Evolutionary conservation across 2,888 invertebrate species (phyloP).

Genomic region (Norana najaformis): DNA sequence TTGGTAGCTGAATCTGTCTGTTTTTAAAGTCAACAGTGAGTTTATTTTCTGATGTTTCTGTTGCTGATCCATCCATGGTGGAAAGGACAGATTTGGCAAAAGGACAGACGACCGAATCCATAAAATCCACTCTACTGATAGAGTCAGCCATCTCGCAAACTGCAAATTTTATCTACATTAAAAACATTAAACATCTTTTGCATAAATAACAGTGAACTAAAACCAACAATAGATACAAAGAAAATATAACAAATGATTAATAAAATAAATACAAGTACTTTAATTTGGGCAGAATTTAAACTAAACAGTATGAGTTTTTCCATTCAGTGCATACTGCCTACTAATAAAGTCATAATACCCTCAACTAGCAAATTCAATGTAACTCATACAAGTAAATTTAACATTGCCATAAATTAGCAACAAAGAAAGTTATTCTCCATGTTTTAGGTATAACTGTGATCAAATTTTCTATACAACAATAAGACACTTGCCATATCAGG

Average conservation of each 20-base stretch:
- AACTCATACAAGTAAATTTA: background rate
- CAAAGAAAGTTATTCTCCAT: background rate
- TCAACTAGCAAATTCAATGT: no score
- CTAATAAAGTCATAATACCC: no score
- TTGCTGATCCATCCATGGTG: background rate
- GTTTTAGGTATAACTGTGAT: background rate
- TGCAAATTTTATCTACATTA: background rate
- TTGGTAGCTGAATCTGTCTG: background rate
- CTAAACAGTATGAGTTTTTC: no score
- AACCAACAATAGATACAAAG: background rate
- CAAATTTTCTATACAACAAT: background rate
- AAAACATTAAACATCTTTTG: background rate
- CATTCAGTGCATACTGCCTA: no score
- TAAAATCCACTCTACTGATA: background rate
- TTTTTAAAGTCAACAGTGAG: constrained; percentile 8
- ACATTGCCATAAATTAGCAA: background rate
- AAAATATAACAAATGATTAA: no score
- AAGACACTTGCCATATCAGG: background rate
- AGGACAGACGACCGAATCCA: background rate
- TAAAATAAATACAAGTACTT: no score
- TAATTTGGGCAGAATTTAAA: no score
- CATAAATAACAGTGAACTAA: background rate
- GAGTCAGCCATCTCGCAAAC: background rate
- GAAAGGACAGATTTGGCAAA: background rate
- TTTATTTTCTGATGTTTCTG: background rate